phyloP scores from a whole-genome alignment of 2,888 invertebrate species.

The Agrilus cyanescens region DNA sequence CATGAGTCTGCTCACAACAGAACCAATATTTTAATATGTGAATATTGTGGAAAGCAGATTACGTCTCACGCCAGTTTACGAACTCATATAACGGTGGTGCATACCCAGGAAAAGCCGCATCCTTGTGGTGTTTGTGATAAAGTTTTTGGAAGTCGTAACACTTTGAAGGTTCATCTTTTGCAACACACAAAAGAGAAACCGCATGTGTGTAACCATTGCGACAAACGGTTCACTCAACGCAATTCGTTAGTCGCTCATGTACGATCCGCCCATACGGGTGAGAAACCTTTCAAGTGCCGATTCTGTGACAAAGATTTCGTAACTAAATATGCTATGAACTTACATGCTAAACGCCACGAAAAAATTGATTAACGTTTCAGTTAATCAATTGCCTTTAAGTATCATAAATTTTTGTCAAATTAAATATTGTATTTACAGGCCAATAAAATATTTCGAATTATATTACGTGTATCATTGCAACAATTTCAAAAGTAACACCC shows the following conservation, averaged over 20 bases:
- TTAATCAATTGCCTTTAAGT: too few relatives aligned
- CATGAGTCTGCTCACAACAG: neutral
- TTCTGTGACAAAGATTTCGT: constrained; percentile 18
- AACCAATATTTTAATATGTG: constrained; percentile 11
- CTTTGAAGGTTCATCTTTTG: constrained; percentile 21
- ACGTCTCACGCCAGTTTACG: constrained; percentile 4
- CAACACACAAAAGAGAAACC: constrained; percentile 25
- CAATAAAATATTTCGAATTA: too few relatives aligned
- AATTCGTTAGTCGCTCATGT: constrained; percentile 26
- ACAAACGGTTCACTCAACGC: constrained; percentile 24
- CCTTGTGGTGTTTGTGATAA: constrained; percentile 18
- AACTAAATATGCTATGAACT: constrained; percentile 16
- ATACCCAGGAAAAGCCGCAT: constrained; percentile 14
- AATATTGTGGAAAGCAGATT: constrained; percentile 16
- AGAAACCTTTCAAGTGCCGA: constrained; percentile 33
- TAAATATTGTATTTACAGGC: too few relatives aligned
- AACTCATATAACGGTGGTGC: constrained; percentile 6
- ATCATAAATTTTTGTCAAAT: too few relatives aligned
- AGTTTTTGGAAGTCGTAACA: constrained; percentile 18
- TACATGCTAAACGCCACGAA: constrained; percentile 16
- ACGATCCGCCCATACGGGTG: constrained; percentile 19
- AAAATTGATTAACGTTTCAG: neutral
- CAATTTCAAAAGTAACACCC: too few relatives aligned
- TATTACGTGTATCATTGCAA: too few relatives aligned
- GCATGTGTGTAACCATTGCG: constrained; percentile 20